Percentiles rank a stretch among this genome's conserved stretches.
Evolutionary conservation across 1,140 invertebrate species (phyloP).

Genomic region (Oreohelix idahoensis): DNA sequence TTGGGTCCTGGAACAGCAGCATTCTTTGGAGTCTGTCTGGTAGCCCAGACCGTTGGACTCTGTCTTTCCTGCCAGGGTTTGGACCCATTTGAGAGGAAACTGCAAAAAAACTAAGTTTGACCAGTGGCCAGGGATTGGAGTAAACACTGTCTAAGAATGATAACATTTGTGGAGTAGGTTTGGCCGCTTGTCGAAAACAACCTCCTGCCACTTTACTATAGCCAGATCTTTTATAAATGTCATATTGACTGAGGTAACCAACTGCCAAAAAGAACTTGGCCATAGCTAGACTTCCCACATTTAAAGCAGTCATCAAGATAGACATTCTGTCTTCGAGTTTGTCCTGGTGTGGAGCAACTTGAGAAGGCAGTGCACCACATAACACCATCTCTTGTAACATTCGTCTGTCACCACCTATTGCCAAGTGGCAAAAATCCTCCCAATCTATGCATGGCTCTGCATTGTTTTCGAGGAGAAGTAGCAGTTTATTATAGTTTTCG

Average conservation of each 20-base stretch:
- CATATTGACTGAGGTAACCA: neutral
- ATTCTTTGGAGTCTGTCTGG: neutral
- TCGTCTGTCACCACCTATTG: neutral
- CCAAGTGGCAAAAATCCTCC: neutral
- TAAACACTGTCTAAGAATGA: neutral
- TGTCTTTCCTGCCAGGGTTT: neutral
- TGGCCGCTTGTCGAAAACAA: neutral
- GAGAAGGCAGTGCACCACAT: neutral
- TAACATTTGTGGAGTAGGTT: neutral
- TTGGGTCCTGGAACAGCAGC: neutral
- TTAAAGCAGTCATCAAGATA: neutral
- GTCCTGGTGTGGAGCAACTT: neutral
- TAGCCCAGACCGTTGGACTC: neutral
- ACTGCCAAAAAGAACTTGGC: neutral
- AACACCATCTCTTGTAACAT: neutral
- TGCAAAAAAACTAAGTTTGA: conserved; percentile 3
- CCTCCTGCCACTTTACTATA: neutral
- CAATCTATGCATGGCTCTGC: neutral
- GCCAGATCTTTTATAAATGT: neutral
- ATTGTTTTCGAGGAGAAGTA: neutral
- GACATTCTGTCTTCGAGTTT: neutral
- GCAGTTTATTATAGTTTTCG: neutral
- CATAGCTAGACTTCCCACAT: neutral
- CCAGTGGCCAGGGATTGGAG: conserved; percentile 8
- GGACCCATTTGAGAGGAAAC: neutral